Percentiles rank a stretch among this genome's conserved stretches.
Evolutionary conservation across 2,797 vertebrate genomes (phyloP).

Genomic region (Microchirus variegatus): DNA sequence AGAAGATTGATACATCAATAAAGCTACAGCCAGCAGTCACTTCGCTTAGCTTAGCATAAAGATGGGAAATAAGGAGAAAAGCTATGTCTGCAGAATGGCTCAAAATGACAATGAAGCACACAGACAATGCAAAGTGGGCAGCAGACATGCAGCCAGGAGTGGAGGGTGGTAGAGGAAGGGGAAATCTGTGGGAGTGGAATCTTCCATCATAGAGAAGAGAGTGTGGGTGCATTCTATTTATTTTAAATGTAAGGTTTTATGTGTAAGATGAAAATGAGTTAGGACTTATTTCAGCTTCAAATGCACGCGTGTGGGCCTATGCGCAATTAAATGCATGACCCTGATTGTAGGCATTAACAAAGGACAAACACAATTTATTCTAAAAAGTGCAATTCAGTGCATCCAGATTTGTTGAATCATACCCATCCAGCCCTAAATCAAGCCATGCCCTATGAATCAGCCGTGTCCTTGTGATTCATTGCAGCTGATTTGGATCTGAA

Average conservation of each 20-base stretch:
- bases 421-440: conserved; percentile 50
- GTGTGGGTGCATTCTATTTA: too few relatives aligned
- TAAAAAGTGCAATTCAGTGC: too few relatives aligned
- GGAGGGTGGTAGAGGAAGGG: background rate
- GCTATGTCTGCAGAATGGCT: background rate
- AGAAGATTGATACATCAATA: too few relatives aligned
- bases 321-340: conserved; percentile 12
- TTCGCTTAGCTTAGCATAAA: too few relatives aligned
- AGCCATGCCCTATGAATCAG: conserved; percentile 70
- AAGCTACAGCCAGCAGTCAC: too few relatives aligned
- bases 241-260: too few relatives aligned
- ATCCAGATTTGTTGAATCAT: conserved; percentile 49
- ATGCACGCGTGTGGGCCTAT: conserved; percentile 6
- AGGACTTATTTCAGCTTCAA: background rate
- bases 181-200: background rate
- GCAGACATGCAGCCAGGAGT: background rate
- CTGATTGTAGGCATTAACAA: background rate
- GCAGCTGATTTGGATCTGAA: conserved; percentile 73
- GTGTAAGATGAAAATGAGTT: too few relatives aligned
- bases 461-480: conserved; percentile 70
- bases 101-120: background rate
- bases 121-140: background rate
- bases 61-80: background rate
- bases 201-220: background rate
- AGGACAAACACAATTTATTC: too few relatives aligned